Evolutionary conservation across 64 coral and sea anemone genomes (phyloP), one percentile per base, ranked within the genome.

Genomic region (Pocillopora verrucosa): DNA sequence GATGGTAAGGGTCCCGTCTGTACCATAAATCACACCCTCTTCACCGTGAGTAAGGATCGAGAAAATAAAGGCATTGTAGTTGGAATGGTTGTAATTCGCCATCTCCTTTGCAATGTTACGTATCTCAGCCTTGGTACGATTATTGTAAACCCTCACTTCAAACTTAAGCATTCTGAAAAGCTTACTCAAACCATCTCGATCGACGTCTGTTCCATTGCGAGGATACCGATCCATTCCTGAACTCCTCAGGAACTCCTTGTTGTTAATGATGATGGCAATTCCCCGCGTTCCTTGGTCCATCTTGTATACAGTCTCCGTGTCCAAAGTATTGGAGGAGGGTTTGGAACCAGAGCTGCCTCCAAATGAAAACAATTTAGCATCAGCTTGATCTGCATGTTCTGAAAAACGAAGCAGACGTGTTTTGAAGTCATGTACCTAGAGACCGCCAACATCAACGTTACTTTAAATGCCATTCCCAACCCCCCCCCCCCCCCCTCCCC

Each of bases 161-260:
- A 99, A 99, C 34, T 76, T 72, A 1, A 99, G 57, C 19, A 36
- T 68, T 58, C 61, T 79, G 36, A 99, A 87, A 19, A 93, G 34
- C 35, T 92, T 95, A 14, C 75, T 81, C 62, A 99, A 75, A 30
- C 89, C 86, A 75, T 99, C 91, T 1, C 94, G 90, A 75, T 99
- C 97, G 3, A 99, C 94, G 77, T 99, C 86, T 1, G 97, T 99
- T 45, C 97, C 97, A 86, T 99, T 99, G 7, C 97, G 97, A n/a
- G 94, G 97, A 57, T 95, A 95, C 19, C 88, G 81, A 36, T 95
- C 85, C 94, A 95, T 99, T 19, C 94, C 94, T 62, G 96, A 98
- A 22, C 93, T 36, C 16, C 82, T 85, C 7, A 93, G 72, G 64
- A 99, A 99, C 19, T 83, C 72, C 62, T 95, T 94, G 67, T 99